Base-by-base conservation (phyloP, 2,797 vertebrate genomes). In the Lutjanus campechanus region DNA sequence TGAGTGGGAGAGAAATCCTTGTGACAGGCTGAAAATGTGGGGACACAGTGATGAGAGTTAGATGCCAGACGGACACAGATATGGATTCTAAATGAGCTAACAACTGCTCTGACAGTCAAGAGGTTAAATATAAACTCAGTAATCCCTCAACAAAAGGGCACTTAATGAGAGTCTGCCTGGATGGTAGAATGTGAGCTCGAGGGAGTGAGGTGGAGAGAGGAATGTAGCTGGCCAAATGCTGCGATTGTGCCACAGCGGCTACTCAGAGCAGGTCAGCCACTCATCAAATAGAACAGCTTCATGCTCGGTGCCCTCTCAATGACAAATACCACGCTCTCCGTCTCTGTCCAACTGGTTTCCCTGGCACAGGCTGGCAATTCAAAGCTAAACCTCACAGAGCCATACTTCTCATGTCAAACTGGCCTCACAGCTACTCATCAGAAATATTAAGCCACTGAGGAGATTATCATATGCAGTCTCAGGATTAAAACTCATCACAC, bases 91-190 rank as follows among this genome's bases (percentile, higher is more conserved):
- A 82, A 69, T 70, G 46, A 73, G 20, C 70, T 46, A 63, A 65
- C 72, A 73, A 84, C 44, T 73, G 47, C 79, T 78, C 61, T 1
- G 5, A 44, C 54, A 71, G 79, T 85, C 74, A 59, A 78, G 58
- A 82, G 75, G 88, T 88, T 93, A 94, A 90, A 93, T 92, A 89
- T 92, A 92, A 86, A 88, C 84, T 71, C 36, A 69, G 71, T 87
- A 90, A 92, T 89, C 84, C 88, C 74, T 80, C 71, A 89, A 90
- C 87, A 92, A 91, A 88, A 83, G 82, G 83, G 46, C 81, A 69
- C 71, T 86, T 84, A 88, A 86, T 76, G 71, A 83, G 84, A 86
- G 73, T 64, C 40, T 79, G 79, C 43, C 47, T 69, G 76, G 15
- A 77, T 29, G 56, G 69, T 22, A 53, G 74, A 64, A 62, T 82